These are phyloP conservation scores for Drosophila seclusa DNA, from an alignment of 2,888 invertebrate genomes.

Conservation along the genomic window DNA sequence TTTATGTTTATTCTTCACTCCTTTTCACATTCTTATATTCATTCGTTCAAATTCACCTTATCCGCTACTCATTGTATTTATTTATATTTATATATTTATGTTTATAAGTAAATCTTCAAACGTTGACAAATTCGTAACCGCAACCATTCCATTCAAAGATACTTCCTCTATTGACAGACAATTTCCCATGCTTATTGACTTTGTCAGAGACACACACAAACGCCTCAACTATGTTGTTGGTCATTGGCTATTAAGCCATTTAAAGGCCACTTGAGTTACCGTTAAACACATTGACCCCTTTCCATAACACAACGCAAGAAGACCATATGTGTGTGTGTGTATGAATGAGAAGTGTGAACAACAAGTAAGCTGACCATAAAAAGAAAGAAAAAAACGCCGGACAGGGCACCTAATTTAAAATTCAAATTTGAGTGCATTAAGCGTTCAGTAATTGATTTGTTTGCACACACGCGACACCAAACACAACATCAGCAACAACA, in stretches of 20 bases:
- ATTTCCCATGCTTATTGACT: slow-evolving; percentile 17
- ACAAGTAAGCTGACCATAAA: slow-evolving; percentile 10
- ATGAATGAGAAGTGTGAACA: background rate
- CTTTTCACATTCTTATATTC: background rate
- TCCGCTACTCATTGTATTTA: background rate
- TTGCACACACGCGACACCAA: slow-evolving; percentile 70
- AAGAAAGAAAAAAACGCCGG: slow-evolving; percentile 39
- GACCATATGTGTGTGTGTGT: slow-evolving; percentile 29
- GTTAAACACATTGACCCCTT: slow-evolving; percentile 67
- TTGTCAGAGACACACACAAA: slow-evolving; percentile 30
- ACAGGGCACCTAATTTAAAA: slow-evolving; percentile 67
- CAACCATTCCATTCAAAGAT: background rate
- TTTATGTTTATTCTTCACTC: background rate
- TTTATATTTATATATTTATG: background rate
- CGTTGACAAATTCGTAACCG: background rate
- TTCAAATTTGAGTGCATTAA: slow-evolving; percentile 74
- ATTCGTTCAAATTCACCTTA: background rate
- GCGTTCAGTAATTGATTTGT: slow-evolving; percentile 78
- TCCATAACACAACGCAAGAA: background rate
- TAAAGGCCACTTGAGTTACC: slow-evolving; percentile 60
- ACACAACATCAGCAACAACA: slow-evolving; percentile 1
- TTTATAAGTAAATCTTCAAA: background rate
- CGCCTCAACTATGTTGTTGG: slow-evolving; percentile 41
- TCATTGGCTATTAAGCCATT: slow-evolving; percentile 47
- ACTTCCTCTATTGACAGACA: slow-evolving; percentile 11